Percentiles rank a stretch among this genome's conserved stretches.
These are phyloP conservation scores for Apostichopus parvimensis DNA, from an alignment of 35 echinoderm and acorn worm genomes.

Conservation along the genomic window DNA sequence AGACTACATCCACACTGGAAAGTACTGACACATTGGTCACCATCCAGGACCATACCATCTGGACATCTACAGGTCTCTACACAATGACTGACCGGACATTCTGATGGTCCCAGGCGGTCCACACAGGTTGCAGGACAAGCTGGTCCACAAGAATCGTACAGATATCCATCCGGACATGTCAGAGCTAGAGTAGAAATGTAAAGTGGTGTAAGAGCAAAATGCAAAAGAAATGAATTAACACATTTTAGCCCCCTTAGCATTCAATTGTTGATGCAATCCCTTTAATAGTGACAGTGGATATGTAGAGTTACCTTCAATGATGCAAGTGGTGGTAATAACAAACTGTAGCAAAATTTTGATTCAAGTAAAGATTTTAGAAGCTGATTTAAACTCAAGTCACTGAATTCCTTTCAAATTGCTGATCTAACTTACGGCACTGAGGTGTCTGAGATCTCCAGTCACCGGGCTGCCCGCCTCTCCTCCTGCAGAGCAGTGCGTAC, in stretches of 20 bases:
- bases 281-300: too few species aligned
- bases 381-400: too few species aligned
- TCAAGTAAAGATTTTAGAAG: too few species aligned
- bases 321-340: too few species aligned
- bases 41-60: constrained; percentile 49
- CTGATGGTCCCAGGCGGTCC: neutral
- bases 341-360: too few species aligned
- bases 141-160: constrained; percentile 40
- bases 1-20: constrained; percentile 46
- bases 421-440: constrained; percentile 42
- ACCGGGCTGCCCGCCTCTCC: constrained; percentile 29
- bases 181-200: constrained; percentile 15
- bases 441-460: constrained; percentile 43
- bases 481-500: constrained; percentile 55
- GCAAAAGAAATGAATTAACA: neutral
- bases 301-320: too few species aligned
- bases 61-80: constrained; percentile 55
- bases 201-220: neutral
- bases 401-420: too few species aligned
- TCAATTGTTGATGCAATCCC: too few species aligned
- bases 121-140: constrained; percentile 60
- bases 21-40: constrained; percentile 39
- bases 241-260: neutral
- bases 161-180: constrained; percentile 46
- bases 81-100: constrained; percentile 29